Evolutionary conservation across 1,140 invertebrate genomes (phyloP).

Genomic region (Heliothis subflexa): DNA sequence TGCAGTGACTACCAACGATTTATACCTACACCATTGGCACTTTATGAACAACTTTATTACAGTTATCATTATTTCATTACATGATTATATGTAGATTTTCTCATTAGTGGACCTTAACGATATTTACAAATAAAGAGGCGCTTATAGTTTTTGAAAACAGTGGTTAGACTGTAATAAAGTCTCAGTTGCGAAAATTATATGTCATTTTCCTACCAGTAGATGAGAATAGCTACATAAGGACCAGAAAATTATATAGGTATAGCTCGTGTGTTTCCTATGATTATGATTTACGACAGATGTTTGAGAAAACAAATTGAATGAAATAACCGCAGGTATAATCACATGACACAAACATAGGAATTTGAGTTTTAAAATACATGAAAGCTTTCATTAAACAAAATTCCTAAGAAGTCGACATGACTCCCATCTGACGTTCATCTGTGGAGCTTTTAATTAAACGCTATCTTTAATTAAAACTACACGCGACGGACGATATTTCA

Average conservation of each 20-base stretch:
- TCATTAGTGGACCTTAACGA: neutral
- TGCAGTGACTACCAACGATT: constrained; percentile 1
- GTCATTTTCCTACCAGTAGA: neutral
- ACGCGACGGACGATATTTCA: constrained; percentile 67
- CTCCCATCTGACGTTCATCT: constrained; percentile 67
- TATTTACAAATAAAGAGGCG: neutral
- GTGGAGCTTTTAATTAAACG: constrained; percentile 74
- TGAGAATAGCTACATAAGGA: neutral
- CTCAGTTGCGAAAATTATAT: neutral
- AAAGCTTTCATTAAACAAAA: constrained; percentile 22
- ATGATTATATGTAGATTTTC: neutral
- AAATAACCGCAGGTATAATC: constrained; percentile 11
- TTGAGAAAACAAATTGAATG: constrained; percentile 28
- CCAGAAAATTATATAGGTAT: neutral
- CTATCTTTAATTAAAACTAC: constrained; percentile 80
- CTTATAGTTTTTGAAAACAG: constrained; percentile 14
- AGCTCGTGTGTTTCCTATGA: constrained; percentile 10
- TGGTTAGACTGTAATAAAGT: constrained; percentile 1
- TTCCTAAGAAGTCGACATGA: constrained; percentile 49
- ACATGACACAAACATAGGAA: neutral
- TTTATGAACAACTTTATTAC: constrained; percentile 3
- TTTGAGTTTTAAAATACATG: constrained; percentile 24
- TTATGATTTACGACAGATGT: constrained; percentile 24
- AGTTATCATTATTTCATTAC: neutral
- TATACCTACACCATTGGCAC: constrained; percentile 11